Base-by-base conservation (phyloP, 2,113 vertebrate genomes). In the Toxotes jaculatrix region DNA sequence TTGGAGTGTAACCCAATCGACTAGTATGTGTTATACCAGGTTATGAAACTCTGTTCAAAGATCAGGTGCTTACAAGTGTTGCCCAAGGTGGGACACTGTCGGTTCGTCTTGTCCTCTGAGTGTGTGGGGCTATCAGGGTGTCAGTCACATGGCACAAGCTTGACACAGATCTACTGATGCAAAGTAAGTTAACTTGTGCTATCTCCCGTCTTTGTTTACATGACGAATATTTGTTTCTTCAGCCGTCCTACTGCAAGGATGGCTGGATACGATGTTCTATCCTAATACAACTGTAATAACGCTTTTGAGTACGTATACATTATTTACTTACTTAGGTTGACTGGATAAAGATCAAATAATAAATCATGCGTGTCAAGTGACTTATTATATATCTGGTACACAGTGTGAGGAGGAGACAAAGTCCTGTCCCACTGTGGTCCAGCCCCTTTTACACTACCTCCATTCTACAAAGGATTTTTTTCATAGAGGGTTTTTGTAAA, bases 1-100 rank as follows among this genome's bases (percentile, higher is more conserved):
- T 23, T 42, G 32, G 6, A 61, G 6, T 56, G 42, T 13, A 11
- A 8, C 4, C 32, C 16, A 31, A 59, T 62, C 27, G 11, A 63
- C 42, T 5, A 1, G 3, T 51, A 0, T 64, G 56, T 59, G 42
- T 76, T 12, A 27, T 27, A 0, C 4, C 16, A 23, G 53, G 38
- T 83, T 81, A 66, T 77, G 27, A 74, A 86, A 86, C 23, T 3
- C 6, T 21, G 68, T 80, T 38, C 75, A 79, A 69, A 72, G 80
- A 80, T 61, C 60, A 74, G 23, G 16, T 87, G 75, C 84, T 76
- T 59, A 51, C 36, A 85, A 27, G 32, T 42, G 32, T 47, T 45
- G 8, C 17, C 5, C 13, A 9, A 57, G 38, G 60, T 81, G 66
- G 66, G 43, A 64, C 47, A 7, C 23, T 49, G 42, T 56, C 1